Evolutionary conservation across 23 tunicate genomes (phyloP).

Genomic region (Clavelina lepadiformis): DNA sequence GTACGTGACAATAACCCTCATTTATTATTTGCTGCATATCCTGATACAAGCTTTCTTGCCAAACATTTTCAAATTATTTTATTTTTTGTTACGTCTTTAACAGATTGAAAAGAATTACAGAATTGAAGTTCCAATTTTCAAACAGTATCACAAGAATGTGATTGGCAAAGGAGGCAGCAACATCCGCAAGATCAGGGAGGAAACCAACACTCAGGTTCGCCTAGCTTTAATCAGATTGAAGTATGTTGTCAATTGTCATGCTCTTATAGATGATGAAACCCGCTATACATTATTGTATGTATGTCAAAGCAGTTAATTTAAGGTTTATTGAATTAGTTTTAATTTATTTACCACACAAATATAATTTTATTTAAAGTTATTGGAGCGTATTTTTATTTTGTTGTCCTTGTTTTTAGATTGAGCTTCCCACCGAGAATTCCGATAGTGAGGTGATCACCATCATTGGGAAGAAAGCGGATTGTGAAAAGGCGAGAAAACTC

Average conservation of each 20-base stretch:
- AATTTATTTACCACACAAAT: too few species aligned
- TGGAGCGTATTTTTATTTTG: neutral
- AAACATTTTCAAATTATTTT: too few species aligned
- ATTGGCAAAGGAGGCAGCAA: constrained; percentile 97
- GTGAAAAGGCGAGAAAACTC: constrained; percentile 82
- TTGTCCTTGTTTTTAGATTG: constrained; percentile 50
- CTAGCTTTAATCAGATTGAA: too few species aligned
- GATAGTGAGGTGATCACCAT: constrained; percentile 94
- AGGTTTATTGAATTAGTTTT: too few species aligned
- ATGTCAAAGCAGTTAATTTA: too few species aligned
- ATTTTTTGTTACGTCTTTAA: neutral
- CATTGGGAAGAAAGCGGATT: constrained; percentile 83
- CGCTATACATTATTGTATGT: too few species aligned
- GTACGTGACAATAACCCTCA: constrained; percentile 16
- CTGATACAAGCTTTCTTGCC: too few species aligned
- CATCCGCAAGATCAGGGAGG: constrained; percentile 89
- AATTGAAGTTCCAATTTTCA: constrained; percentile 96
- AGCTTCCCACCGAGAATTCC: constrained; percentile 90
- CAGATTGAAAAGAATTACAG: constrained; percentile 92
- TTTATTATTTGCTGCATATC: neutral
- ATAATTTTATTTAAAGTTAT: too few species aligned
- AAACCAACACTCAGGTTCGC: constrained; percentile 90
- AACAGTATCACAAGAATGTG: constrained; percentile 94
- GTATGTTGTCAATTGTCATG: too few species aligned
- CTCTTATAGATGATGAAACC: too few species aligned